Base-by-base conservation (phyloP, 2,113 vertebrate genomes). In the Abramis brama region DNA sequence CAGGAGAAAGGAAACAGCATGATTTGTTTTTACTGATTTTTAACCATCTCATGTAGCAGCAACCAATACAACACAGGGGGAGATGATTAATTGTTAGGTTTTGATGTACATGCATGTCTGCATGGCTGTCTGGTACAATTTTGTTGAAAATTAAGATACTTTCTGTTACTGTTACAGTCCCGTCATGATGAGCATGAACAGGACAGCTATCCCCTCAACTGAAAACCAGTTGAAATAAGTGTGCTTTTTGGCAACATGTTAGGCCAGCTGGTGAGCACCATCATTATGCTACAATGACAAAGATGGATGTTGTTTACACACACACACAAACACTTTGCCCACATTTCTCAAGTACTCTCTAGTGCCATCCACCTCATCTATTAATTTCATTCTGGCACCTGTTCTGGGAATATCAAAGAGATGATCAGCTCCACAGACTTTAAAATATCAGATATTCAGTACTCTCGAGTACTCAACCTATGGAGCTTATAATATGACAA, bases 231-330 rank as follows among this genome's bases (percentile, higher is more conserved):
- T 1, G 27, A 79, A 59, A 23, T 13, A 36, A 59, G 19, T 36
- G 39, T 8, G 3, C 8, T 36, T 43, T 59, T 60, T 77, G 50
- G 27, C 75, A 57, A 77, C 7, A 11, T 33, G 50, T 78, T 78
- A 57, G 30, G 30, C 33, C 6, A 39, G 33, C 77, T 79, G 36
- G 55, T 25, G 57, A 43, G 36, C 36, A 79, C 23, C 43, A 57
- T 23, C 57, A 43, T 60, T 25, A 25, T 60, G 8, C 36, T 12
- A 79, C 36, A 62, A 3, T 8, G 33, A 45, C 57, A 62, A n/a
- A 79, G 12, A 62, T 79, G 36, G 36, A 62, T 45, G 57, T 45
- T 79, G 78, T 79, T 78, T 62, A 27, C 36, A 62, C 77, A 52
- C 4, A 36, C 33, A 5, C 33, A 36, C 4, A 36, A 3, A 36